Conservation (phyloP, 2,888 invertebrate genomes). For the Campoletis raptor region DNA sequence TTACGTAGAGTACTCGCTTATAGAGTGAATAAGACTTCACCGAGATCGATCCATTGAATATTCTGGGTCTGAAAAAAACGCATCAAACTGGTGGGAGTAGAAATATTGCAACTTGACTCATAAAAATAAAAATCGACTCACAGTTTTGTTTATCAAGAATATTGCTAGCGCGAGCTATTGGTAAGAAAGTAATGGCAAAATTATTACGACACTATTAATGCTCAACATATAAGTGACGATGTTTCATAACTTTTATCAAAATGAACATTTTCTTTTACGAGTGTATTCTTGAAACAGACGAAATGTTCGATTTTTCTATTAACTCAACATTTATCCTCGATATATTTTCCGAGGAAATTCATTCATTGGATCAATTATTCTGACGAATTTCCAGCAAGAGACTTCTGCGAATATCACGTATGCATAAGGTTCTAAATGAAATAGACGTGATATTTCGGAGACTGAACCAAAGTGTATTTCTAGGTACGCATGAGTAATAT, state of each 20-base stretch:
- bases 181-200: background rate
- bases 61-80: background rate
- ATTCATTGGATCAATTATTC: background rate
- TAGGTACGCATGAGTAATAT: constrained; percentile 14
- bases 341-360: background rate
- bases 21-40: background rate
- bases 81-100: background rate
- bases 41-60: background rate
- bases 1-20: constrained; percentile 1
- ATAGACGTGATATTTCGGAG: constrained; percentile 19
- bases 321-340: background rate
- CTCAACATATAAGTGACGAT: background rate
- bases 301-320: background rate
- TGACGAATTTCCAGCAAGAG: background rate
- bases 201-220: background rate
- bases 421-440: background rate
- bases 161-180: background rate
- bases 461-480: background rate
- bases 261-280: background rate
- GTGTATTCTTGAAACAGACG: background rate
- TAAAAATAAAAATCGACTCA: background rate
- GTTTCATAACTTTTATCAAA: background rate
- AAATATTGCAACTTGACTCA: background rate
- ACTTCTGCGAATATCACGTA: constrained; percentile 13
- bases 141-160: background rate